Percentiles rank a stretch among this genome's conserved stretches.
Conservation (phyloP, 2,888 invertebrate species). For the Cephus nigrinus region DNA sequence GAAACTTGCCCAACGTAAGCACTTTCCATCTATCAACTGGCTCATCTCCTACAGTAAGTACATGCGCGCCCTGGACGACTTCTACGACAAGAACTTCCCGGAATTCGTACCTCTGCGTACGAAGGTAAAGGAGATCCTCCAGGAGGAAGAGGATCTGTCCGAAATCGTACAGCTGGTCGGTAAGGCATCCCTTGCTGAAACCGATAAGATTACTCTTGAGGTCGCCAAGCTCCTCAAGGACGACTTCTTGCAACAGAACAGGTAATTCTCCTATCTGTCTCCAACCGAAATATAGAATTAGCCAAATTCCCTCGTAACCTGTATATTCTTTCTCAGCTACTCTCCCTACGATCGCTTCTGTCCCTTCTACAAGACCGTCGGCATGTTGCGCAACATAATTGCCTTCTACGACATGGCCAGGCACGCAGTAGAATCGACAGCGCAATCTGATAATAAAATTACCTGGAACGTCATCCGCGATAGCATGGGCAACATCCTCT, state of each 20-base stretch:
- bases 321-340: slow-evolving; percentile 70
- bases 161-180: slow-evolving; percentile 99
- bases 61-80: slow-evolving; percentile 97
- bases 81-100: slow-evolving; percentile 97
- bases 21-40: slow-evolving; percentile 99
- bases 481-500: slow-evolving; percentile 94
- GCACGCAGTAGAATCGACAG: slow-evolving; percentile 97
- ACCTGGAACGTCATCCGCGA: slow-evolving; percentile 99
- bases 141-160: slow-evolving; percentile 98
- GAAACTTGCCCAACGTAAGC: slow-evolving; percentile 98
- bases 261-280: slow-evolving; percentile 66
- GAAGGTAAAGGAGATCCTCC: slow-evolving; percentile 94
- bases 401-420: slow-evolving; percentile 98
- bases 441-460: slow-evolving; percentile 98
- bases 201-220: slow-evolving; percentile 99
- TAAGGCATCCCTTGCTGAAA: slow-evolving; percentile 98
- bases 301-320: background rate
- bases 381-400: slow-evolving; percentile 98
- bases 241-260: slow-evolving; percentile 99
- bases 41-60: slow-evolving; percentile 98
- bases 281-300: background rate
- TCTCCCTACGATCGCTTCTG: slow-evolving; percentile 97
- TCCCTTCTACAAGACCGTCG: slow-evolving; percentile 99
- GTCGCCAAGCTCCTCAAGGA: slow-evolving; percentile 98
- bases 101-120: slow-evolving; percentile 98